Evolutionary conservation across 2,797 vertebrate species (phyloP).

Genomic region (Acanthornis magna): DNA sequence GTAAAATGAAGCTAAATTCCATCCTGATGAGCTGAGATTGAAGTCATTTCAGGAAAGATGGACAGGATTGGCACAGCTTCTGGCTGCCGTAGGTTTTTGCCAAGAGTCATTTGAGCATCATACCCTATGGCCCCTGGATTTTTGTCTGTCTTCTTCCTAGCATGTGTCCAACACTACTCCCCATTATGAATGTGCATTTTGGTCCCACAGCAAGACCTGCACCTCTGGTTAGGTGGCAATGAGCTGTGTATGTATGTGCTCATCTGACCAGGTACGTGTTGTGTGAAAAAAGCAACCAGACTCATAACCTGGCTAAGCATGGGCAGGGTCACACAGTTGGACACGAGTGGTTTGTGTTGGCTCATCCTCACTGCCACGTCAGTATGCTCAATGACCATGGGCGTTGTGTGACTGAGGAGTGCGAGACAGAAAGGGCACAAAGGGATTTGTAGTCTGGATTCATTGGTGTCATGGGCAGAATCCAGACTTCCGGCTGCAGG

Average conservation of each 20-base stretch:
- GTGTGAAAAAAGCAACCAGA: background rate
- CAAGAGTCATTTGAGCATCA: background rate
- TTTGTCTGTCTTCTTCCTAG: background rate
- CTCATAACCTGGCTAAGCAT: background rate
- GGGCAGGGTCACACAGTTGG: background rate
- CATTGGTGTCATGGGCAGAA: background rate
- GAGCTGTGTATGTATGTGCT: rapidly evolving
- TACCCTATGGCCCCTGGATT: background rate
- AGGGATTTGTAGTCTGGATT: background rate
- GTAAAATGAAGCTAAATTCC: background rate
- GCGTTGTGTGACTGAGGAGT: background rate
- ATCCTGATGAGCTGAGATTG: background rate
- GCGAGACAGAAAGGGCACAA: background rate
- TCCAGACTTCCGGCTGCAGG: background rate
- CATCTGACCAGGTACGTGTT: background rate
- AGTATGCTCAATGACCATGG: background rate
- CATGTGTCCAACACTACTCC: background rate
- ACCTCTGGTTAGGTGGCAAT: background rate
- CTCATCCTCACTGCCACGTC: background rate
- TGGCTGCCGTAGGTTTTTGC: background rate
- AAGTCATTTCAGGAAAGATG: background rate
- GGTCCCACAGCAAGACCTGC: background rate
- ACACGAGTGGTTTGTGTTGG: background rate
- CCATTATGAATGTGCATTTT: background rate
- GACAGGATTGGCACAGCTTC: background rate